Evolutionary conservation across 2,888 invertebrate genomes (phyloP).

Genomic region (Phyllotreta striolata): DNA sequence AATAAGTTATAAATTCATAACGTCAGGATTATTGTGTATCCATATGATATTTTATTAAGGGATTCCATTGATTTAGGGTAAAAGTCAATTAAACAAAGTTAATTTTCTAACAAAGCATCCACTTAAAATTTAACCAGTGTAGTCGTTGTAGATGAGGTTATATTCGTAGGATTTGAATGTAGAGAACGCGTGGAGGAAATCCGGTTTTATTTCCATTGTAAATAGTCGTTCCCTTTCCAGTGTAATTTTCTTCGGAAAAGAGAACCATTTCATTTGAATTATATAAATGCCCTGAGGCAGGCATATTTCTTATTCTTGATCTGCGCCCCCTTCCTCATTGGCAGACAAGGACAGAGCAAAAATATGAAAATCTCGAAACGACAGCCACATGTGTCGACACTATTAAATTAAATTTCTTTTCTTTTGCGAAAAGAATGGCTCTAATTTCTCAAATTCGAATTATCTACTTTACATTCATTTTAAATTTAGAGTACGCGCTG

Average conservation of each 20-base stretch:
- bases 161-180: slow-evolving; percentile 11
- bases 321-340: slow-evolving; percentile 29
- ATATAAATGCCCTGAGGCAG: slow-evolving; percentile 45
- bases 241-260: slow-evolving; percentile 46
- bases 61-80: too few species aligned
- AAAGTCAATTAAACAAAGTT: too few species aligned
- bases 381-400: slow-evolving; percentile 62
- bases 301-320: slow-evolving; percentile 41
- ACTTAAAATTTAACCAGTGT: slow-evolving; percentile 1
- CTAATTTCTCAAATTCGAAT: slow-evolving; percentile 63
- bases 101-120: too few species aligned
- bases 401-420: slow-evolving; percentile 62
- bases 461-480: slow-evolving; percentile 64
- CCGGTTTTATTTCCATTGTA: slow-evolving; percentile 22
- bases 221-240: slow-evolving; percentile 33
- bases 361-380: slow-evolving; percentile 60
- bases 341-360: slow-evolving; percentile 46
- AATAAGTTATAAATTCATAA: too few species aligned
- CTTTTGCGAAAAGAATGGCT: slow-evolving; percentile 60
- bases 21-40: too few species aligned
- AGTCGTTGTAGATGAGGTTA: slow-evolving; percentile 6
- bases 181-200: slow-evolving; percentile 10
- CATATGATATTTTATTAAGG: too few species aligned
- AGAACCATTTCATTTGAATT: slow-evolving; percentile 50
- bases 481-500: slow-evolving; percentile 61